Percentiles rank a stretch among this genome's conserved stretches.
These are phyloP conservation scores for Ceratosolen fusciceps DNA, from an alignment of 1,140 invertebrate genomes.

Conservation along the genomic window DNA sequence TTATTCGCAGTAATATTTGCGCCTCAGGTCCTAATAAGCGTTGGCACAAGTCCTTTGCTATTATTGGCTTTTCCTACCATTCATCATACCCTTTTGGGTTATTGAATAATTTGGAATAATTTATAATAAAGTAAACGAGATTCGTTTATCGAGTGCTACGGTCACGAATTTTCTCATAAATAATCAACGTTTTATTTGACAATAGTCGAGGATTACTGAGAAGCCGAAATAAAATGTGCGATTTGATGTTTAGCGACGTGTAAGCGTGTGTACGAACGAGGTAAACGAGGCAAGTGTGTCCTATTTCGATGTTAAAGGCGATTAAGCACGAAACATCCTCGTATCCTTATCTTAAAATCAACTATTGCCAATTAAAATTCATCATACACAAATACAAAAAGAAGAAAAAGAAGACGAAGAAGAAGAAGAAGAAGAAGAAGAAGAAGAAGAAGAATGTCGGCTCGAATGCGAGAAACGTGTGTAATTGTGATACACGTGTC, in stretches of 20 bases:
- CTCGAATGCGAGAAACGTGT: not conserved
- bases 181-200: not conserved
- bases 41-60: too few species aligned
- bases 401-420: too few species aligned
- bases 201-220: not conserved
- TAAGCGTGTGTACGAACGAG: not conserved
- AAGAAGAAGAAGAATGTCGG: not conserved
- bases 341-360: not conserved
- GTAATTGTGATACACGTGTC: constrained; percentile 9
- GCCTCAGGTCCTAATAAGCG: too few species aligned
- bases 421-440: too few species aligned
- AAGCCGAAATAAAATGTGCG: not conserved
- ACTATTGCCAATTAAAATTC: constrained; percentile 29
- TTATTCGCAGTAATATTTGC: too few species aligned
- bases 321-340: not conserved
- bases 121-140: too few species aligned
- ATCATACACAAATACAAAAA: too few species aligned
- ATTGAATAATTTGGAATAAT: too few species aligned
- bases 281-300: not conserved
- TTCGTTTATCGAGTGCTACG: too few species aligned
- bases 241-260: not conserved
- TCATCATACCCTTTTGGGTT: too few species aligned
- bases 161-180: too few species aligned
- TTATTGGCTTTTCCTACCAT: too few species aligned
- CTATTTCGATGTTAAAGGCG: not conserved